These are phyloP conservation scores for Drosophila miranda DNA, from an alignment of 1,140 invertebrate species.

Conservation along the genomic window DNA sequence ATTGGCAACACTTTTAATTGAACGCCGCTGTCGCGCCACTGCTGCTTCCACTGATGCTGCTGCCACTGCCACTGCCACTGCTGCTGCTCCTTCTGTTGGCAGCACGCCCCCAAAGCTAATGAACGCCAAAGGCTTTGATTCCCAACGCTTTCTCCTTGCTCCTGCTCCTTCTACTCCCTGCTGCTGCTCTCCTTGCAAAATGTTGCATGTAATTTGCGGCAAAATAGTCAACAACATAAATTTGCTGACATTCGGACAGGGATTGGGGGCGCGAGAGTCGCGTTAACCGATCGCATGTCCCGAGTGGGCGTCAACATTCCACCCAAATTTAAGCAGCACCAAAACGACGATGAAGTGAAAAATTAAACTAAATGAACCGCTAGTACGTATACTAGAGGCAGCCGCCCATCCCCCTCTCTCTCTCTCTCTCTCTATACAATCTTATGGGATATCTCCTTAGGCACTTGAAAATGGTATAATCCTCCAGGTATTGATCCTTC, in stretches of 20 bases:
- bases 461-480: no score
- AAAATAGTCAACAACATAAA: slow-evolving; percentile 81
- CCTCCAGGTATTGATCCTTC: no score
- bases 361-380: slow-evolving; percentile 44
- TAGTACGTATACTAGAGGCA: no score
- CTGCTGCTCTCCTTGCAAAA: slow-evolving; percentile 11
- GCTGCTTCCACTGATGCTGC: slow-evolving; percentile 5
- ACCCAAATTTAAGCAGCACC: slow-evolving; percentile 32
- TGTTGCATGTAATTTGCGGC: slow-evolving; percentile 76
- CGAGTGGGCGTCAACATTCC: slow-evolving; percentile 33
- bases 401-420: not conserved
- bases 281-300: slow-evolving; percentile 44
- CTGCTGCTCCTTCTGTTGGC: slow-evolving; percentile 45
- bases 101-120: slow-evolving; percentile 81
- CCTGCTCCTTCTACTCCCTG: no score
- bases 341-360: not conserved
- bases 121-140: slow-evolving; percentile 80
- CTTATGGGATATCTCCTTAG: no score
- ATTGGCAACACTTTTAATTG: slow-evolving; percentile 81
- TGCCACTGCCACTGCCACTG: not conserved
- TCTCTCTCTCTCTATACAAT: no score
- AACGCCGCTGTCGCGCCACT: slow-evolving; percentile 50
- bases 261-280: not conserved
- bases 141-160: slow-evolving; percentile 51
- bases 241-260: slow-evolving; percentile 31